Base-by-base conservation (phyloP, 2,113 vertebrate species). In the Gymnogyps californianus region DNA sequence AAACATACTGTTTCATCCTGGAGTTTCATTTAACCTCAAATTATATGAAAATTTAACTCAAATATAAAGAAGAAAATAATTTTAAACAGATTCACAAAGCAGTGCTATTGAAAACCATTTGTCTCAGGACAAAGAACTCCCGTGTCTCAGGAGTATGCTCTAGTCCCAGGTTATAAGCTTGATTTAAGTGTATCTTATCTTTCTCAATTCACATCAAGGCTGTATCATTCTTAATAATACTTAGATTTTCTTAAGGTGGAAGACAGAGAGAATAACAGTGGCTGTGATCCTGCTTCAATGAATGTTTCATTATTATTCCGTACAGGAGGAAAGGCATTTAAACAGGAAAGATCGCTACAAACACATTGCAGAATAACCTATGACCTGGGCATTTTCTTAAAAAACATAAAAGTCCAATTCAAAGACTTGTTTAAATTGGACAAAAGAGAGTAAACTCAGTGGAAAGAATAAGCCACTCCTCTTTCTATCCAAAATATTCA, bases 81-180 rank as follows among this genome's bases (percentile, higher is more conserved):
- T 61, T 44, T 16, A 32, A 85, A 18, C 0, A 9, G 13, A 36
- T 16, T 77, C 54, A 87, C 9, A 38, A 40, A 84, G 18, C 4
- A 19, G 8, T 13, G 3, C 1, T 36, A 14, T 31, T 28, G 46
- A 42, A 84, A 87, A 55, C 2, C 15, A 26, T 42, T 72, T 51
- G 16, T 59, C 15, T 32, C 16, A 28, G 12, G 7, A 31, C 21
- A 66, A 81, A 31, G 7, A 52, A 10, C 7, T 24, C 13, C 0
- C 0, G 0, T 8, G 6, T 44, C 13, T 78, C 36, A 38, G 10
- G 16, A 61, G 13, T 31, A 5, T 19, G 14, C 17, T 77, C 5
- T 6, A 5, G 9, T 74, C 8, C 44, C 28, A 61, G 17, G 4
- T 19, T 55, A 19, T 13, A 61, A 25, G 3, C 8, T 49, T 49